Conservation (phyloP, 1,140 invertebrate species). For the Acromyrmex heyeri region DNA sequence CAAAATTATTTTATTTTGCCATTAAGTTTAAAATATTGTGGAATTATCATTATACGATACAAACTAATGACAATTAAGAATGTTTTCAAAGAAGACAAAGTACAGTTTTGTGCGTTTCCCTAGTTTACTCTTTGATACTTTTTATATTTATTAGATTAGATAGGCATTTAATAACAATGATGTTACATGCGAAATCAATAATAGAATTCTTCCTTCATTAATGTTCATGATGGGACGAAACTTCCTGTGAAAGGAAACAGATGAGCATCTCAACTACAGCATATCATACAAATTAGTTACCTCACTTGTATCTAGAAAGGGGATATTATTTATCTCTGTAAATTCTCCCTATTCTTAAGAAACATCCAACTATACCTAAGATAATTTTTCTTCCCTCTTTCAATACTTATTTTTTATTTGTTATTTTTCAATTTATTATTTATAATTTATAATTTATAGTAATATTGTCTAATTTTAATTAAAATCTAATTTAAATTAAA, state of each 20-base stretch:
- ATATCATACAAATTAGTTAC: conserved; percentile 87
- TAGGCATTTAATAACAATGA: background rate
- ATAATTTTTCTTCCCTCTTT: background rate
- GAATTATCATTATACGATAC: conserved; percentile 11
- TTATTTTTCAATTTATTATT: background rate
- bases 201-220: conserved; percentile 2
- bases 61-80: background rate
- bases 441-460: background rate
- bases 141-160: background rate
- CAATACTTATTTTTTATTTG: too few relatives aligned
- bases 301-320: conserved; percentile 80
- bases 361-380: background rate
- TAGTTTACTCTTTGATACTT: background rate
- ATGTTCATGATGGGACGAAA: background rate
- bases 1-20: background rate
- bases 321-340: conserved; percentile 84
- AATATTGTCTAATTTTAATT: background rate
- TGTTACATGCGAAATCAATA: background rate
- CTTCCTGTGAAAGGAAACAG: conserved; percentile 74
- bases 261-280: conserved; percentile 86
- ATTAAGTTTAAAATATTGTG: background rate
- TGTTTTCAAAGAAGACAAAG: background rate
- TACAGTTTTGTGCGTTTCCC: background rate
- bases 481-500: too few relatives aligned
- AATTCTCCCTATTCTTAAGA: conserved; percentile 29